Percentiles rank a stretch among this genome's conserved stretches.
Evolutionary conservation across 2,113 vertebrate species (phyloP).

Genomic region (Excalfactoria chinensis): DNA sequence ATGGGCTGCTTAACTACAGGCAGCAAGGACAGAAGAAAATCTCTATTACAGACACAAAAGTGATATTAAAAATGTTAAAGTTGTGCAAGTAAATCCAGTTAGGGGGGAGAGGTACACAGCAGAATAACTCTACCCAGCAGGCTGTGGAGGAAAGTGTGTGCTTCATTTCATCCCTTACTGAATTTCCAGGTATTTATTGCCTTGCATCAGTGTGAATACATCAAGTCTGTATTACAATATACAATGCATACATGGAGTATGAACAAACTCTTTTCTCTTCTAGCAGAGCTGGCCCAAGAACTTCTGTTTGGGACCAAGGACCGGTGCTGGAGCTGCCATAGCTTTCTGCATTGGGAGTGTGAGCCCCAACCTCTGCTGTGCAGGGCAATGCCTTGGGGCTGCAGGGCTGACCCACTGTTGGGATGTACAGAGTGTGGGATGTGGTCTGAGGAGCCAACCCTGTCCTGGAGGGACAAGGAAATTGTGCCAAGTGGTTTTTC

Average conservation of each 20-base stretch:
- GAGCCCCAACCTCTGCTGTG: neutral
- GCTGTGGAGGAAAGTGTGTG: neutral
- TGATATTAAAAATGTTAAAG: slow-evolving; percentile 31
- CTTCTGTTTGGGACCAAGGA: neutral
- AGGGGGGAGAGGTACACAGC: neutral
- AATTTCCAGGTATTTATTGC: slow-evolving; percentile 8
- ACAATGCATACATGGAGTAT: neutral
- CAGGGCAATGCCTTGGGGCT: neutral
- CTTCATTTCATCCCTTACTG: neutral
- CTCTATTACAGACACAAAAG: slow-evolving; percentile 38
- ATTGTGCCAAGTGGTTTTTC: neutral
- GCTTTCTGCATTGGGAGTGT: rapidly evolving
- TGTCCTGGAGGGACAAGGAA: neutral
- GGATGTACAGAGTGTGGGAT: too few species aligned
- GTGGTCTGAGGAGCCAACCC: neutral
- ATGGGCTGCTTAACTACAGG: slow-evolving; percentile 13
- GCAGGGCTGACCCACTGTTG: neutral
- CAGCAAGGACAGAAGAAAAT: slow-evolving; percentile 55
- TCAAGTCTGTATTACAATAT: neutral
- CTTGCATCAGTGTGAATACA: neutral
- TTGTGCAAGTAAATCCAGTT: slow-evolving; percentile 24
- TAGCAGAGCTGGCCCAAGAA: neutral
- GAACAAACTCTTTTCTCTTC: neutral
- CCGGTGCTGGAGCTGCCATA: neutral
- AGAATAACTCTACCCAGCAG: neutral